Base-by-base conservation (phyloP, 1,140 invertebrate genomes). In the Microplitis demolitor region DNA sequence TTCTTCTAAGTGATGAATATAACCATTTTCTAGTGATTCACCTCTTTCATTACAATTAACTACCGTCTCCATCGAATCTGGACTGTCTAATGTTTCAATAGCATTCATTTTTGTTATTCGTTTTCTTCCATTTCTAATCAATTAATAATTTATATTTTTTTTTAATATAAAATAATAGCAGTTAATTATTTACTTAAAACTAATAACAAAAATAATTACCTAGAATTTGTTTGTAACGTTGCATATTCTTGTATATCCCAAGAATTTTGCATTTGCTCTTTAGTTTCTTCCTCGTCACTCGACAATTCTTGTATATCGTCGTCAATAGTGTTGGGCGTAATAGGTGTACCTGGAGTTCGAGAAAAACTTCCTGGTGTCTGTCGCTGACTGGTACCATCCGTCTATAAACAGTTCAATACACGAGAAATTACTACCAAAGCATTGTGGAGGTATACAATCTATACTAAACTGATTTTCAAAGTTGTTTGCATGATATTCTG, bases 301-400 rank as follows among this genome's bases (percentile, higher is more conserved):
- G 81, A 83, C 67, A 82, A 72, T 64, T 84, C 79, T 35, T 81
- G 79, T 60, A 83, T 77, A 35, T 77, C 79, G 33, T 77, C 77
- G 16, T 82, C 80, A 8, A 85, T 56, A 35, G 78, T 86, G 51
- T 84, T 78, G 0, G 79, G 78, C 53, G 79, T 83, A 24, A 82
- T 79, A 11, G 82, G 78, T 0, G 83, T 83, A 14, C 79, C 74
- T 0, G 82, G 80, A 51, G 85, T 83, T 74, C 82, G 80, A 6
- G 81, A 83, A 33, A 77, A 71, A 76, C 77, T 85, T 33, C 75
- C 71, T 4, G 82, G 83, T 35, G 80, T 83, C 31, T 79, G 79
- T 68, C 82, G 74, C 73, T 81, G 82, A 72, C 83, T 85, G 66
- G 83, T 85, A 76, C 76, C 78, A 39, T 87, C 84, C 50, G 85